Conservation (phyloP, 2,797 vertebrate species). For the Poecile montanus region DNA sequence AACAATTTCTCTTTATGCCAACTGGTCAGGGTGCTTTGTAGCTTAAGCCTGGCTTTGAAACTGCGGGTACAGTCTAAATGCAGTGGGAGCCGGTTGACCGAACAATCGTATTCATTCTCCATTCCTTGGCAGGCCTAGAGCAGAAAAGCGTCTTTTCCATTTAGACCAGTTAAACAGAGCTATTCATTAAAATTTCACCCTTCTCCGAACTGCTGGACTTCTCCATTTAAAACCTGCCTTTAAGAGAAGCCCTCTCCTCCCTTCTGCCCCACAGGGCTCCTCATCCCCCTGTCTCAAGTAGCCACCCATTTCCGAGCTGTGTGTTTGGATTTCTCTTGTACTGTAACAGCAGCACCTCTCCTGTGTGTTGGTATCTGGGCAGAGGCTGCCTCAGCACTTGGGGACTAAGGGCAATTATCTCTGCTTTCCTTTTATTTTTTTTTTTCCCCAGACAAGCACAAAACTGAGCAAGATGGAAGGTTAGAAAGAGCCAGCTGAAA, state of each 20-base stretch:
- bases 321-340: background rate
- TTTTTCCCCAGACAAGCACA: background rate
- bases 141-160: constrained; percentile 65
- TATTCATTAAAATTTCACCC: constrained; percentile 51
- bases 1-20: constrained; percentile 58
- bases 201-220: background rate
- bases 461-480: constrained; percentile 18
- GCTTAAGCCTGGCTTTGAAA: constrained; percentile 60
- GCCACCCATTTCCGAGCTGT: background rate
- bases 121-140: constrained; percentile 60
- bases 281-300: background rate
- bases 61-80: constrained; percentile 8
- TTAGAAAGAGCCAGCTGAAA: constrained; percentile 39
- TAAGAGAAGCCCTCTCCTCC: background rate
- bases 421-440: background rate
- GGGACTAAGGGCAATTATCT: background rate
- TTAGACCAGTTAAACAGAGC: constrained; percentile 38
- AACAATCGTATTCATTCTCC: constrained; percentile 69
- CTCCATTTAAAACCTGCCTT: background rate
- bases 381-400: background rate
- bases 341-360: background rate
- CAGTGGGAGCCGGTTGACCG: constrained; percentile 47
- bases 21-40: constrained; percentile 37
- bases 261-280: background rate
- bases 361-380: background rate